Evolutionary conservation across 92 coral and sea anemone genomes (phyloP).

Genomic region (Bergia sp.): DNA sequence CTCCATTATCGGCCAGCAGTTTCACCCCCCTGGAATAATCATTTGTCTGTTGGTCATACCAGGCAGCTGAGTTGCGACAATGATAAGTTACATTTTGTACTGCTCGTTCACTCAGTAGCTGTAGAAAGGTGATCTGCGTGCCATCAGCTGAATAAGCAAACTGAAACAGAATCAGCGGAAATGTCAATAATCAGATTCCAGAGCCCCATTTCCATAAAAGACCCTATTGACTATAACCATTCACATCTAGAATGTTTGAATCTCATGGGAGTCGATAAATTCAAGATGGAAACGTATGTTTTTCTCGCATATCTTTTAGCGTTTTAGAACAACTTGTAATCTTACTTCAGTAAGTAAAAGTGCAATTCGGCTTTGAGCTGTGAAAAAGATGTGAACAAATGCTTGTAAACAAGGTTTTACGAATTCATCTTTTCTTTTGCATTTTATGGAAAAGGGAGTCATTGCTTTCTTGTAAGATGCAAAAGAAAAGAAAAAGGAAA

Average conservation of each 20-base stretch:
- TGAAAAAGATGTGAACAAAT: neutral
- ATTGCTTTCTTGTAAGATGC: too few relatives aligned
- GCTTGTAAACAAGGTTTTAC: neutral
- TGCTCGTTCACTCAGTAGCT: conserved; percentile 84
- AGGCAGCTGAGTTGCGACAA: conserved; percentile 92
- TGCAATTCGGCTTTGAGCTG: neutral
- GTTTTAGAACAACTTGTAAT: too few relatives aligned
- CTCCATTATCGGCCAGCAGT: conserved; percentile 87
- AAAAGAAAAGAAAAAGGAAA: too few relatives aligned
- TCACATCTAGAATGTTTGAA: too few relatives aligned
- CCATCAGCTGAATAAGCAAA: conserved; percentile 76
- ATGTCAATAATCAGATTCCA: neutral
- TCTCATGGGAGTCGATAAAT: too few relatives aligned
- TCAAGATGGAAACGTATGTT: neutral
- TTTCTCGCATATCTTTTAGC: neutral
- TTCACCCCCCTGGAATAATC: conserved; percentile 73
- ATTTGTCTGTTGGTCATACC: conserved; percentile 76
- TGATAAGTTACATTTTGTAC: conserved; percentile 91
- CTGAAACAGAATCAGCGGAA: conserved; percentile 46
- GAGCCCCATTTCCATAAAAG: neutral
- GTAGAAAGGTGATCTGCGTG: conserved; percentile 82
- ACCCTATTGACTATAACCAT: neutral
- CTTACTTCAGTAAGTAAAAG: neutral
- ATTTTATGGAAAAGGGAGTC: too few relatives aligned
- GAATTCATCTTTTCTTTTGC: too few relatives aligned